Percentiles rank a stretch among this genome's conserved stretches.
Conservation (phyloP, 2,888 invertebrate genomes). For the Chrysolina haemoptera region DNA sequence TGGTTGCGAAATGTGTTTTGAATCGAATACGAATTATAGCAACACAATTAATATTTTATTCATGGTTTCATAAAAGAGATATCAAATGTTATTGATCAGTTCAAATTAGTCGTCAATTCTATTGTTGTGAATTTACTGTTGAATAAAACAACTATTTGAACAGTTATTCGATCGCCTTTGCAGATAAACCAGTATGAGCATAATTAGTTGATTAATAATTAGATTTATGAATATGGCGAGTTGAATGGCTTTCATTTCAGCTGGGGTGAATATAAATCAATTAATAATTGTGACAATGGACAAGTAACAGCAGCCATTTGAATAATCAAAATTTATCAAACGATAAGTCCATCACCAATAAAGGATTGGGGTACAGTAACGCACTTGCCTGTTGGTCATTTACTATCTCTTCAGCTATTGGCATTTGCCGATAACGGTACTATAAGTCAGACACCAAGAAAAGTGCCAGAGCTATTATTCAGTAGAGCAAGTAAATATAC, state of each 20-base stretch:
- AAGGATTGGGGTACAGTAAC: no score
- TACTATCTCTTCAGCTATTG: no score
- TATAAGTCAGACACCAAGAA: no score
- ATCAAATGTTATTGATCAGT: neutral
- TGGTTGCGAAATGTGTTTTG: neutral
- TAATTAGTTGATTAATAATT: neutral
- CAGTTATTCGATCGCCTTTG: neutral
- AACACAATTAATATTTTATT: neutral
- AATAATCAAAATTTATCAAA: no score
- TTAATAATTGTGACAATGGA: neutral
- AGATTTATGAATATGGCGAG: neutral
- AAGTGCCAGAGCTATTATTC: no score
- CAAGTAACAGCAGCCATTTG: no score
- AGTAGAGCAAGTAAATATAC: no score
- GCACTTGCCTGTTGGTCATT: no score
- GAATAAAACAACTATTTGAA: neutral
- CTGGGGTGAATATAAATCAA: neutral
- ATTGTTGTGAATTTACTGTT: constrained; percentile 11
- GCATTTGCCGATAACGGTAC: no score
- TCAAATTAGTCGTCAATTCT: constrained; percentile 1
- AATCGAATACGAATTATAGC: neutral
- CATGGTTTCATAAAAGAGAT: neutral
- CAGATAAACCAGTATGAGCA: neutral
- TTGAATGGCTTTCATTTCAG: neutral
- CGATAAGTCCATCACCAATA: no score